These are phyloP conservation scores for Eurystomus glaucurus DNA, from an alignment of 2,797 vertebrate species.

Conservation along the genomic window DNA sequence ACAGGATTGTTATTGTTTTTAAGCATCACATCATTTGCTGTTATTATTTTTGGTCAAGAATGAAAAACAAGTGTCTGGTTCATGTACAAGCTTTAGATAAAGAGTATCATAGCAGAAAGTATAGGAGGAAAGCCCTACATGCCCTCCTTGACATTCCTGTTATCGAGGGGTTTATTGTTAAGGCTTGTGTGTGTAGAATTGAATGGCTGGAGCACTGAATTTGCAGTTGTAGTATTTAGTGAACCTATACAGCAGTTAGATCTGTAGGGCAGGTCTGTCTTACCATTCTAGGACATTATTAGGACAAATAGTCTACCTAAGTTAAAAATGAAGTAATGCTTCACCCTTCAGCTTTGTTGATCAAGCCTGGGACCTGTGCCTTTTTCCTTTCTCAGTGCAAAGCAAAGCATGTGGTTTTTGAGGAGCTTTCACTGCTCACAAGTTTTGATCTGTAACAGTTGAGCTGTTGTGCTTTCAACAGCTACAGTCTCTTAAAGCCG, in stretches of 20 bases:
- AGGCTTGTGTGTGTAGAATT: background rate
- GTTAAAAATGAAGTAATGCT: conserved; percentile 14
- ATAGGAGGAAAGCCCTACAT: background rate
- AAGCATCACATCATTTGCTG: background rate
- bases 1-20: conserved; percentile 18
- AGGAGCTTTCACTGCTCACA: background rate
- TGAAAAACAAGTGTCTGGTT: conserved; percentile 23
- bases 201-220: background rate
- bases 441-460: background rate
- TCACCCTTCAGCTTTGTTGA: background rate
- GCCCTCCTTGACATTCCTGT: background rate
- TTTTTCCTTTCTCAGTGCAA: background rate
- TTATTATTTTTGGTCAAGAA: conserved; percentile 28
- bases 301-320: background rate
- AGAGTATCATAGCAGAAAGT: background rate
- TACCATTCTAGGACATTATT: background rate
- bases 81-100: conserved; percentile 25
- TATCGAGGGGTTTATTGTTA: background rate
- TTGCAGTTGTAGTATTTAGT: conserved; percentile 2
- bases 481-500: background rate
- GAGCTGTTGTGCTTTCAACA: background rate
- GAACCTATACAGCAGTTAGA: background rate
- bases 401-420: background rate
- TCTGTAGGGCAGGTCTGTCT: background rate
- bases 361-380: background rate